phyloP scores from a whole-genome alignment of 2,888 invertebrate species.

The Eupithecia insigniata region DNA sequence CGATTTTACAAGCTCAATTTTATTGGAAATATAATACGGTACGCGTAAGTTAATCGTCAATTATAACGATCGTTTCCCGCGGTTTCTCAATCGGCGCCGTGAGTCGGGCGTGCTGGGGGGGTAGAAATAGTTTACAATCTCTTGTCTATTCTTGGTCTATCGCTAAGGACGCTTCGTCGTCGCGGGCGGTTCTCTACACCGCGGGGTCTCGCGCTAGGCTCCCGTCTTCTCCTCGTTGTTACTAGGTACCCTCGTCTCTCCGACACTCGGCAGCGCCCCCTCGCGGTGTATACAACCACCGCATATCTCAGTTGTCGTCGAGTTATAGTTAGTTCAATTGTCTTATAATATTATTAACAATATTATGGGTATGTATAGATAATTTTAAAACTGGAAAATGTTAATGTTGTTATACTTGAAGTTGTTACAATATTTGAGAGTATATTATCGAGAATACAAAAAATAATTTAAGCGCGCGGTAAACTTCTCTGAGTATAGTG shows the following conservation, averaged over 20 bases:
- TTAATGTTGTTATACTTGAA: conserved; percentile 84
- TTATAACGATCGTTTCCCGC: conserved; percentile 62
- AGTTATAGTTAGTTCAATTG: conserved; percentile 76
- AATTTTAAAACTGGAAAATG: conserved; percentile 79
- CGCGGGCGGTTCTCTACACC: conserved; percentile 34
- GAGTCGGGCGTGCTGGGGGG: conserved; percentile 58
- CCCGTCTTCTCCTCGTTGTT: neutral
- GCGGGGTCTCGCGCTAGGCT: neutral
- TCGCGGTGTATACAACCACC: conserved; percentile 37
- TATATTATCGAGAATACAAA: conserved; percentile 79
- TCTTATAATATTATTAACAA: conserved; percentile 66
- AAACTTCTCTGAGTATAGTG: conserved; percentile 61
- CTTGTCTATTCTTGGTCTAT: conserved; percentile 52
- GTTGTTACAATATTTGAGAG: conserved; percentile 85
- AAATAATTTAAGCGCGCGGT: conserved; percentile 68
- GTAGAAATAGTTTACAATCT: conserved; percentile 52
- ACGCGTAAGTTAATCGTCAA: conserved; percentile 80
- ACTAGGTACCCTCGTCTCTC: neutral
- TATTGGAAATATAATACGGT: conserved; percentile 69
- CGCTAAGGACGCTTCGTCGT: conserved; percentile 51
- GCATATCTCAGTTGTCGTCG: conserved; percentile 60
- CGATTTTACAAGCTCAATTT: conserved; percentile 83
- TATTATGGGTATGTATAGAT: conserved; percentile 76
- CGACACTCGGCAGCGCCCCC: neutral
- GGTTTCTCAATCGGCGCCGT: conserved; percentile 42